A percentile compares a stretch with the other conserved stretches of the same genome.
These are phyloP conservation scores for Sebastes nivosus DNA, from an alignment of 2,797 vertebrate genomes.

Conservation along the genomic window DNA sequence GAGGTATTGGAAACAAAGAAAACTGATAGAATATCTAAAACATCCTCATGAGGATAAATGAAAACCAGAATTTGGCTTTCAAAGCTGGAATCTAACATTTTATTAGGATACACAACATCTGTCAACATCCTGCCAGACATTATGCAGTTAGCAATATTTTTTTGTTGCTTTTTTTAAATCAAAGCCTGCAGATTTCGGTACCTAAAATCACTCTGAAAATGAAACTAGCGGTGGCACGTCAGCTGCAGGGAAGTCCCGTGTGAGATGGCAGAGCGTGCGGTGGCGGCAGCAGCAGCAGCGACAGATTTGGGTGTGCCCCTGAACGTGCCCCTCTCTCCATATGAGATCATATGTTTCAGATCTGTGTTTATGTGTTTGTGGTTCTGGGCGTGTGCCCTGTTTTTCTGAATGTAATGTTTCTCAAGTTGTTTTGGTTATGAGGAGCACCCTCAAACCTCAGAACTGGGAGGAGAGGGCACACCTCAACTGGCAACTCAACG, in stretches of 20 bases:
- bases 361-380: slow-evolving; percentile 83
- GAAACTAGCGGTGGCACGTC: slow-evolving; percentile 44
- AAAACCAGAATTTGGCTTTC: slow-evolving; percentile 46
- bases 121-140: slow-evolving; percentile 46
- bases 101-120: slow-evolving; percentile 28
- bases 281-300: slow-evolving; percentile 34
- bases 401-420: slow-evolving; percentile 78
- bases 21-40: slow-evolving; percentile 27
- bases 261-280: slow-evolving; percentile 62
- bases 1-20: slow-evolving; percentile 11
- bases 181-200: not conserved
- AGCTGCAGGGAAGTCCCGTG: slow-evolving; percentile 61
- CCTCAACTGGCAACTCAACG: slow-evolving; percentile 76
- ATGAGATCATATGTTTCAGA: slow-evolving; percentile 82
- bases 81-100: slow-evolving; percentile 20
- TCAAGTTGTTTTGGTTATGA: slow-evolving; percentile 77
- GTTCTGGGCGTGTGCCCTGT: slow-evolving; percentile 84
- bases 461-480: slow-evolving; percentile 74
- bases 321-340: slow-evolving; percentile 70
- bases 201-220: slow-evolving; percentile 11
- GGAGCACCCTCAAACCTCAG: slow-evolving; percentile 78
- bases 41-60: slow-evolving; percentile 30
- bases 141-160: slow-evolving; percentile 1
- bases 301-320: slow-evolving; percentile 78
- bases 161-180: not conserved